A percentile compares a stretch with the other conserved stretches of the same genome.
phyloP scores from a whole-genome alignment of 1,140 invertebrate genomes.

The Cotesia chilonis region DNA sequence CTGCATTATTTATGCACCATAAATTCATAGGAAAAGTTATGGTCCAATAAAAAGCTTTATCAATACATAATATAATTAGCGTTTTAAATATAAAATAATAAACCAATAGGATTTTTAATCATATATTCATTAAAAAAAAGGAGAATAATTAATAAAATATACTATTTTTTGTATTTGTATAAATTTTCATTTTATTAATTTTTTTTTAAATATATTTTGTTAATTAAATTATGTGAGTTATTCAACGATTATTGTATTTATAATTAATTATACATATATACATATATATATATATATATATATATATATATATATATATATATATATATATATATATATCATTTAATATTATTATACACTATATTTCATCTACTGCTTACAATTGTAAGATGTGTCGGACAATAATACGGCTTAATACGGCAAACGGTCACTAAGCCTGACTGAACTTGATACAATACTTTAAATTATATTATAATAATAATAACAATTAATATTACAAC shows the following conservation, averaged over 20 bases:
- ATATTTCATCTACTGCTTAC: slow-evolving; percentile 5
- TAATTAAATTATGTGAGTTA: background rate
- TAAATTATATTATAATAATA: slow-evolving; percentile 26
- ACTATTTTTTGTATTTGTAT: too few relatives aligned
- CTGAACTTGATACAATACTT: slow-evolving; percentile 30
- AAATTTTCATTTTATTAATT: background rate
- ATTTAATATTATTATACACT: background rate
- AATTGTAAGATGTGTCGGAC: slow-evolving; percentile 38
- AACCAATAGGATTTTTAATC: background rate
- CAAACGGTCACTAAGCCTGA: slow-evolving; percentile 38
- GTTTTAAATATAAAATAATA: background rate
- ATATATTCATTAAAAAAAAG: too few relatives aligned
- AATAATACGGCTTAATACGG: slow-evolving; percentile 39
- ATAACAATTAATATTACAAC: slow-evolving; percentile 9
- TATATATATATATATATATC: too few relatives aligned
- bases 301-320: too few relatives aligned
- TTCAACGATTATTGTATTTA: slow-evolving; percentile 6
- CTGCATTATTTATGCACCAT: background rate
- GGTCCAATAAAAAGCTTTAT: slow-evolving; percentile 9
- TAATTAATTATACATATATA: background rate
- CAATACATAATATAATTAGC: slow-evolving; percentile 1
- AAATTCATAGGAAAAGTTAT: slow-evolving; percentile 1
- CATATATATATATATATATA: too few relatives aligned
- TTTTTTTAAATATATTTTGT: background rate
- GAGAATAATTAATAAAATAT: too few relatives aligned